These are phyloP conservation scores for Scolopax bukidnonensis DNA, from an alignment of 2,797 vertebrate genomes.

Conservation along the genomic window DNA sequence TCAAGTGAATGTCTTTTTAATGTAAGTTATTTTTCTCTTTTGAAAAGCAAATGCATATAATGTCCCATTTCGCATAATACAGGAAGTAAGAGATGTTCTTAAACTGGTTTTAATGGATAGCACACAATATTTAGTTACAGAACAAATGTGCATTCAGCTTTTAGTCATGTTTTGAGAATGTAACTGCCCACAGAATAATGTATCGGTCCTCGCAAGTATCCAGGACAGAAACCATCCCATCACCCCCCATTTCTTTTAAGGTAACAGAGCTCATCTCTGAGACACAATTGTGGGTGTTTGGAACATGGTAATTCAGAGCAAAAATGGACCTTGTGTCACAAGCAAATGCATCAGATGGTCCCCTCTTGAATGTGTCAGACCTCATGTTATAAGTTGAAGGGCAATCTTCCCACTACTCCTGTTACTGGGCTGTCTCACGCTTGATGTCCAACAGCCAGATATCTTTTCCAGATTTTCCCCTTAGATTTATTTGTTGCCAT, in stretches of 20 bases:
- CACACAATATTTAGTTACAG: neutral
- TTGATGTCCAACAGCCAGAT: neutral
- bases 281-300: neutral
- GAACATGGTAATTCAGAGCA: neutral
- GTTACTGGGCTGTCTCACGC: neutral
- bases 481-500: neutral
- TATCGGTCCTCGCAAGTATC: neutral
- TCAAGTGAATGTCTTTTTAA: constrained; percentile 5
- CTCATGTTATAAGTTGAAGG: neutral
- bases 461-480: neutral
- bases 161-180: neutral
- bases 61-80: neutral
- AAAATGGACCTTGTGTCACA: neutral
- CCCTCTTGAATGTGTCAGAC: neutral
- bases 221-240: neutral
- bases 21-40: neutral
- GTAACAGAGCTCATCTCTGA: neutral
- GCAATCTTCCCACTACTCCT: neutral
- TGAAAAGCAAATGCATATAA: neutral
- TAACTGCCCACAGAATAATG: neutral
- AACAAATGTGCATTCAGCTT: neutral
- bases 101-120: neutral
- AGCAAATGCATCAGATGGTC: neutral
- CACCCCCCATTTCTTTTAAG: neutral
- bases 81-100: neutral